phyloP scores from a whole-genome alignment of 1,140 invertebrate species.

The Drosophila ogumai region DNA sequence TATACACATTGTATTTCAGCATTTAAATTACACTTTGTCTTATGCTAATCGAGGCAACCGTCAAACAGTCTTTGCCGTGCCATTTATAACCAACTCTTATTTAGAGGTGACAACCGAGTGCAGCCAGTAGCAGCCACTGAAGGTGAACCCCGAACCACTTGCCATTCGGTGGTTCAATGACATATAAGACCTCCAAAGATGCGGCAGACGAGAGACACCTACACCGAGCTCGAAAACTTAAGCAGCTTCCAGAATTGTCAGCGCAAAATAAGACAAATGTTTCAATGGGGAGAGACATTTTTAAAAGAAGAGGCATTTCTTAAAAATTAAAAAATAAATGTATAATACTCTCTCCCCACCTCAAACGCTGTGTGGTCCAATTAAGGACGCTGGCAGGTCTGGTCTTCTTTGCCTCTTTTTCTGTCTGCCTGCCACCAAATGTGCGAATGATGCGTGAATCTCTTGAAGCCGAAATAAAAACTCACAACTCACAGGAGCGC shows the following conservation, averaged over 20 bases:
- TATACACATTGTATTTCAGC: constrained; percentile 31
- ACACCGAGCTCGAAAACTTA: constrained; percentile 59
- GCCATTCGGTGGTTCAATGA: constrained; percentile 63
- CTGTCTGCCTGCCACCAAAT: constrained; percentile 76
- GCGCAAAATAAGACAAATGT: constrained; percentile 82
- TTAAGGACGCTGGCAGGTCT: constrained; percentile 73
- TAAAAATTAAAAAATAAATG: constrained; percentile 1
- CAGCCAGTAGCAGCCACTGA: constrained; percentile 50
- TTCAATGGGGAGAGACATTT: constrained; percentile 37
- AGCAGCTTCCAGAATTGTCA: constrained; percentile 80
- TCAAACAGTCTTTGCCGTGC: constrained; percentile 36
- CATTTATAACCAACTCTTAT: constrained; percentile 26
- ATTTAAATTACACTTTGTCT: constrained; percentile 68
- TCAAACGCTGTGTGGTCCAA: constrained; percentile 80
- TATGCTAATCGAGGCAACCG: constrained; percentile 58
- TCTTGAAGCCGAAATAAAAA: constrained; percentile 55
- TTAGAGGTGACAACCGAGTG: constrained; percentile 19
- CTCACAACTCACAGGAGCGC: constrained; percentile 43
- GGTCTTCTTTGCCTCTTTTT: constrained; percentile 1
- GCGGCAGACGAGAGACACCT: constrained; percentile 53
- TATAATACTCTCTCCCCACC: constrained; percentile 12
- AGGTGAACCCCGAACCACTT: constrained; percentile 27
- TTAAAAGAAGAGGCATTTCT: constrained; percentile 1
- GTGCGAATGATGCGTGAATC: constrained; percentile 85
- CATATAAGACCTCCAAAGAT: constrained; percentile 54